Conservation (phyloP, 1,140 invertebrate genomes). For the Olivierus martensii region DNA sequence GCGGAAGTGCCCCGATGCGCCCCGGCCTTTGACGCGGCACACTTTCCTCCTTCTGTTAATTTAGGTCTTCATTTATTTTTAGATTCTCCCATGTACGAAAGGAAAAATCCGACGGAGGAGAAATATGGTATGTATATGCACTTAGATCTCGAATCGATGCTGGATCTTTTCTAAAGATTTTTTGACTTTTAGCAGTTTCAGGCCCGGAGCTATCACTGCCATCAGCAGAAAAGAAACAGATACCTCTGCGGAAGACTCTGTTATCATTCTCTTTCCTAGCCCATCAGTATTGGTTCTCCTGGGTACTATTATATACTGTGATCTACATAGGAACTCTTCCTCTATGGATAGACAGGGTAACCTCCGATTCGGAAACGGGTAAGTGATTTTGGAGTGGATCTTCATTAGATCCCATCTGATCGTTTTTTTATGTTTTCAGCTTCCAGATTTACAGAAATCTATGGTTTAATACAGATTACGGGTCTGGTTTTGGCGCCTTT, state of each 20-base stretch:
- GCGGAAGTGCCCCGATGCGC: too few species aligned
- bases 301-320: conserved; percentile 21
- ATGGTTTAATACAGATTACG: conserved; percentile 16
- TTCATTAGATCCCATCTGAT: too few species aligned
- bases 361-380: conserved; percentile 4
- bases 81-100: too few species aligned
- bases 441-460: conserved; percentile 13
- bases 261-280: conserved; percentile 13
- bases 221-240: neutral
- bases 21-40: too few species aligned
- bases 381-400: too few species aligned
- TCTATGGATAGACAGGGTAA: conserved; percentile 16
- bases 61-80: too few species aligned
- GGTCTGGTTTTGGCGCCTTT: conserved; percentile 18
- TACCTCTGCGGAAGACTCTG: conserved; percentile 12
- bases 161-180: too few species aligned
- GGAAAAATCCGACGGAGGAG: neutral
- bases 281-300: conserved; percentile 22
- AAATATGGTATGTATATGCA: neutral
- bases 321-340: conserved; percentile 20
- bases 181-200: too few species aligned
- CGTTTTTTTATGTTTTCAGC: too few species aligned
- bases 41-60: too few species aligned
- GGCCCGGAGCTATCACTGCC: too few species aligned
- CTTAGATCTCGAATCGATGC: too few species aligned